Conservation (phyloP, 2,113 vertebrate species). For the Crypturellus undulatus region DNA sequence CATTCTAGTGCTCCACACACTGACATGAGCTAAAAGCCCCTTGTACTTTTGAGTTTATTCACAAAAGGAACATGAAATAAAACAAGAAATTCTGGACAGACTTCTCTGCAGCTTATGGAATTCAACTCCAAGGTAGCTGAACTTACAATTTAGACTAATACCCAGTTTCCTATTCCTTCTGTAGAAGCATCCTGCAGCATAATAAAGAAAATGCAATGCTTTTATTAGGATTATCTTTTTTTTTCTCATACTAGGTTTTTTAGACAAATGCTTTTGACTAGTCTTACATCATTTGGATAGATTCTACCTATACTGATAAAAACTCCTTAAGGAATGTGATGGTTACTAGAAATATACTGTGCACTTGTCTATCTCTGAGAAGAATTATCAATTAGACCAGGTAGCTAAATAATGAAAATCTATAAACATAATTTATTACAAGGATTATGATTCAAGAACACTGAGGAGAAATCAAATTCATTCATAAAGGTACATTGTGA, state of each 20-base stretch:
- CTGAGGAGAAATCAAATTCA: conserved; percentile 15
- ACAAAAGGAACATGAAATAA: neutral
- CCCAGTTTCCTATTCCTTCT: neutral
- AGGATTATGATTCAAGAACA: neutral
- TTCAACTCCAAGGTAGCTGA: neutral
- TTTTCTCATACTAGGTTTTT: neutral
- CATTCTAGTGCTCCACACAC: neutral
- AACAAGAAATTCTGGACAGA: neutral
- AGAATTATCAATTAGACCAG: neutral
- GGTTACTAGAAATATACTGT: neutral
- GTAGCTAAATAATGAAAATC: neutral
- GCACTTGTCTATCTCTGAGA: neutral
- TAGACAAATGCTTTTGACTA: neutral
- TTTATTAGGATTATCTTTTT: neutral
- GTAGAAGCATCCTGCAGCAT: neutral
- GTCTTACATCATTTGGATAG: neutral
- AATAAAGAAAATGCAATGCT: neutral
- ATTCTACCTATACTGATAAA: neutral
- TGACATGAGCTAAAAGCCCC: neutral
- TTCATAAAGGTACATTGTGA: neutral
- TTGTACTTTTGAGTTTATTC: neutral
- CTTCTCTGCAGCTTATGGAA: neutral
- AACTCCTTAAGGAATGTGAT: neutral
- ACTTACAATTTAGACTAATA: neutral
- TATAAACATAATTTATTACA: neutral